Evolutionary conservation across 2,797 vertebrate species (phyloP), one percentile per base, ranked within the genome.

Genomic region (Graptemys geographica): DNA sequence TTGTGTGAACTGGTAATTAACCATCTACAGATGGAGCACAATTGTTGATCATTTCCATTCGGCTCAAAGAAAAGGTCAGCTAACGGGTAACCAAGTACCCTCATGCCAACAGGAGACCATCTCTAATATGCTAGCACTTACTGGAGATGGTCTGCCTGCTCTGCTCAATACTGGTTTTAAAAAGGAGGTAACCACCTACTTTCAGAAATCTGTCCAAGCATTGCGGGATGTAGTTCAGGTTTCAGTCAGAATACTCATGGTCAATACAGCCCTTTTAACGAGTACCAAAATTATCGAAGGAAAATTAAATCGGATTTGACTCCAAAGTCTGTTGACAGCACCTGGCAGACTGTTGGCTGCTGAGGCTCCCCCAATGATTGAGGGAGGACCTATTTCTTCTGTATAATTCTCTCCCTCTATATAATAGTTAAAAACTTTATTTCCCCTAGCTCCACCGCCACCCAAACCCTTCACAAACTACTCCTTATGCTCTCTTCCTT

Each of bases 1-100:
- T 52, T 94, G 97, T 96, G 95, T 79, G 96, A 97, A 97, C 80
- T 87, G 94, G 90, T 96, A 96, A 97, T 87, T 94, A 97, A 98
- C 93, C 96, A 83, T 94, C 93, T 93, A 93, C 96, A 98, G 94
- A 97, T 96, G 96, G 95, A 83, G 90, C 78, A 56, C 59, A 65
- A 19, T 74, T 79, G 91, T 92, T 79, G 88, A 57, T 96, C 91
- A 56, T 10, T 96, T 83, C 96, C 94, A 91, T 76, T 79, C 94
- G 76, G 57, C 88, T 47, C 55, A 5, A 86, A 81, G 84, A 56
- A 62, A 79, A 96, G 97, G 95, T 97, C 96, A 97, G 8, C 37
- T 18, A 88, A 65, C 65, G 97, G 96, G 72, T 92, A 97, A 81
- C 13, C 15, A 6, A 52, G 92, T 90, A 82, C 0, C 0, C 6